Conservation (phyloP, 2,888 invertebrate genomes). For the Aquatica leii region DNA sequence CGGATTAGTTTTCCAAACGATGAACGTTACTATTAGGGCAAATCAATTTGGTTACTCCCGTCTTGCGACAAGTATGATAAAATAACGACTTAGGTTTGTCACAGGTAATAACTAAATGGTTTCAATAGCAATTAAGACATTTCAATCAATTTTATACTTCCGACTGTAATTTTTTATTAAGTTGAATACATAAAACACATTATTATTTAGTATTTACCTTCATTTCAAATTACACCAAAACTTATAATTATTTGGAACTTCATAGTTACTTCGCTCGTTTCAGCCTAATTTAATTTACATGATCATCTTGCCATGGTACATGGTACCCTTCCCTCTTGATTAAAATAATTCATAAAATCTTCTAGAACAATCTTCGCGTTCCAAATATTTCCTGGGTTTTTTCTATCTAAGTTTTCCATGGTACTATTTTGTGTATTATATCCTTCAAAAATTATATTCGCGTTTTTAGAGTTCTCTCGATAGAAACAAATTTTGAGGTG, state of each 20-base stretch:
- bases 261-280: conserved; percentile 2
- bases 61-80: too few relatives aligned
- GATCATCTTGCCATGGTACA: conserved; percentile 36
- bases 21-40: too few relatives aligned
- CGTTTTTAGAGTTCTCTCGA: conserved; percentile 31
- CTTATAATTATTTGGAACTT: conserved; percentile 11
- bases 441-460: conserved; percentile 22
- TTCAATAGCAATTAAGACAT: too few relatives aligned
- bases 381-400: conserved; percentile 33
- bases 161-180: neutral
- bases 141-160: too few relatives aligned
- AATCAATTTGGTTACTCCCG: too few relatives aligned
- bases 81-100: too few relatives aligned
- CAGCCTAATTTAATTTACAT: conserved; percentile 19
- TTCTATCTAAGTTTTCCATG: conserved; percentile 31
- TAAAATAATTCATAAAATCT: conserved; percentile 31
- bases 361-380: conserved; percentile 21
- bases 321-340: conserved; percentile 31
- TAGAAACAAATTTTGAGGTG: conserved; percentile 31
- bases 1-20: too few relatives aligned
- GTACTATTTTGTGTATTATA: conserved; percentile 28
- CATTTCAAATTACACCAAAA: conserved; percentile 6
- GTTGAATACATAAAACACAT: conserved; percentile 11
- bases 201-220: neutral
- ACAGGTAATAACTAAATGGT: too few relatives aligned